Base-by-base conservation (phyloP, 2,113 vertebrate species). In the Phalacrocorax carbo region DNA sequence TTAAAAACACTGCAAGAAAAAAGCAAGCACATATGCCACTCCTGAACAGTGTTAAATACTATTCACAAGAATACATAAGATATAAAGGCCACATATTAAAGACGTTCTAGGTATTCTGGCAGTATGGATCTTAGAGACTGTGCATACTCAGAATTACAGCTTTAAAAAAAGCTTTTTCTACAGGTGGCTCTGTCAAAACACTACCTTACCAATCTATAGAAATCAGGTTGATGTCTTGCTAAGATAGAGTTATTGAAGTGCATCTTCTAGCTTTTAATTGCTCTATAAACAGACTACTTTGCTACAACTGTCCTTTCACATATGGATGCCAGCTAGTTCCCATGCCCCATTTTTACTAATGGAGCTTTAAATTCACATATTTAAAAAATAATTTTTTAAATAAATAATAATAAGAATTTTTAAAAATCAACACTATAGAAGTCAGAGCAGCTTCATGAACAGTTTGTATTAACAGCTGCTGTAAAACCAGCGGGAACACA, bases 381-480 rank as follows among this genome's bases (percentile, higher is more conserved):
- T 85, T 91, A 18, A 30, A 69, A 42, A 3, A 4, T 42, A 32
- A 20, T 2, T 26, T n/a, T 89, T 94, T 84, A 91, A 75, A 78
- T n/a, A 60, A 4, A 5, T 23, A 65, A 30, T 29, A 85, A 20
- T 20, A 48, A 48, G 44, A 16, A 29, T 19, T 15, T 52, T 11
- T 29, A 70, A 76, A 76, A 82, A 48, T 36, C 8, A 73, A 92
- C 86, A 61, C 73, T 91, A 81, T 18, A 93, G 62, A 92, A 90
- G n/a, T 85, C 22, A 86, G 60, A 51, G 71, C 8, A 93, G 61
- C 44, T 89, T 44, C n/a, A 79, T 9, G 61, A 96, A 70, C 29
- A 95, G 51, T 90, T 60, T 93, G 60, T 70, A 84, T 81, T 80
- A 89, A 91, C 58, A 94, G 95, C 91, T 75, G 64, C 62, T 90